Conservation (phyloP, 2,888 invertebrate genomes). For the Alsophila aescularia region DNA sequence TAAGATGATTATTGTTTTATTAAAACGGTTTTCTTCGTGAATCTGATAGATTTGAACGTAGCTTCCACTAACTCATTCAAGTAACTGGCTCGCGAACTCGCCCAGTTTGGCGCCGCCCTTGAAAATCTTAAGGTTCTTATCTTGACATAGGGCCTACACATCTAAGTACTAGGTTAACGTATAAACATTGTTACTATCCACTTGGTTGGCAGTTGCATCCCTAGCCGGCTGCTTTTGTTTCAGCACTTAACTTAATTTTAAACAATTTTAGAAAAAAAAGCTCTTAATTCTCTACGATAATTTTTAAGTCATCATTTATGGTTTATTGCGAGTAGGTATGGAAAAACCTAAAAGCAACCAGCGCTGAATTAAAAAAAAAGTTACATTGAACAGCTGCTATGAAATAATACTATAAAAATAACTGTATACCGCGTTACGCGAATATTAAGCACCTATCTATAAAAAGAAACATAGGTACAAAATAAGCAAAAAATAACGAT, state of each 20-base stretch:
- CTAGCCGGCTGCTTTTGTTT: neutral
- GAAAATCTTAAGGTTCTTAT: slow-evolving; percentile 15
- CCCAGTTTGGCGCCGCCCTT: slow-evolving; percentile 26
- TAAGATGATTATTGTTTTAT: neutral
- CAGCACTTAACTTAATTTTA: neutral
- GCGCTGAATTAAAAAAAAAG: slow-evolving; percentile 22
- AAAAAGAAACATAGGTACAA: slow-evolving; percentile 64
- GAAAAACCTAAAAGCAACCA: slow-evolving; percentile 5
- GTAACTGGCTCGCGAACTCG: slow-evolving; percentile 27
- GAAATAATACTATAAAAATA: slow-evolving; percentile 42
- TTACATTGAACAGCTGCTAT: slow-evolving; percentile 36
- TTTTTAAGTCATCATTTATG: neutral
- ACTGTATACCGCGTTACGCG: slow-evolving; percentile 29
- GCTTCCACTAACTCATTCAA: slow-evolving; percentile 3
- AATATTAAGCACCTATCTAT: slow-evolving; percentile 57
- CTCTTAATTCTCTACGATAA: no score
- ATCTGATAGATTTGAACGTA: no score
- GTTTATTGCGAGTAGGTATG: neutral
- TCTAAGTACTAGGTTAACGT: slow-evolving; percentile 26
- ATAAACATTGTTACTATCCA: slow-evolving; percentile 11
- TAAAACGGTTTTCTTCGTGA: neutral
- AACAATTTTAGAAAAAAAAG: neutral
- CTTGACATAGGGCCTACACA: slow-evolving; percentile 21
- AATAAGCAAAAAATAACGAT: slow-evolving; percentile 70
- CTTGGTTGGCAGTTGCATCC: slow-evolving; percentile 14